Percentiles rank a stretch among this genome's conserved stretches.
phyloP scores from a whole-genome alignment of 2,888 invertebrate species.

The Luperina nickerlii region DNA sequence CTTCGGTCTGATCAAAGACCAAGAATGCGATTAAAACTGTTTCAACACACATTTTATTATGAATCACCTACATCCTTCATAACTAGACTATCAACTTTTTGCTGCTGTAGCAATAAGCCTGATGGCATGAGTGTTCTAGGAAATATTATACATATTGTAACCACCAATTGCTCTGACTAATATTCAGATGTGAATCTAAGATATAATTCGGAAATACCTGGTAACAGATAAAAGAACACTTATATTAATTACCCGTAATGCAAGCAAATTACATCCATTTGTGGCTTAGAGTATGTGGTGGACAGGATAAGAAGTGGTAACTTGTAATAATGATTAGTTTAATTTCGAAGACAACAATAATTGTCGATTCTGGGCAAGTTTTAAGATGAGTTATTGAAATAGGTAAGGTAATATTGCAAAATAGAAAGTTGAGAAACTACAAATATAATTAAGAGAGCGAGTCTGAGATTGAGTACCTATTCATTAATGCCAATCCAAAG shows the following conservation, averaged over 20 bases:
- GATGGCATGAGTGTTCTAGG: conserved; percentile 63
- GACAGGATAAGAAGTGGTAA: conserved; percentile 37
- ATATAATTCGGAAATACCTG: conserved; percentile 73
- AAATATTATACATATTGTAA: conserved; percentile 63
- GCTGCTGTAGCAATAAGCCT: conserved; percentile 43
- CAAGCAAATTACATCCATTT: conserved; percentile 76
- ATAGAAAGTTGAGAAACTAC: too few species aligned
- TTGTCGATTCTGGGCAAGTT: neutral
- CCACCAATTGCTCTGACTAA: conserved; percentile 75
- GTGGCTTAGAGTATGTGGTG: conserved; percentile 34
- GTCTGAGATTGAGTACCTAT: neutral
- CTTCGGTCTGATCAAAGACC: conserved; percentile 42
- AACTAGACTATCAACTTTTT: conserved; percentile 65
- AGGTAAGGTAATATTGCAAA: neutral
- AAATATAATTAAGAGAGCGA: neutral
- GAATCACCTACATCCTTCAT: conserved; percentile 64
- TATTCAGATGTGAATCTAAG: conserved; percentile 72
- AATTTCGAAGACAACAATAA: neutral
- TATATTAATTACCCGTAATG: conserved; percentile 78
- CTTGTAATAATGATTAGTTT: neutral
- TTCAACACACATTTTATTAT: conserved; percentile 57
- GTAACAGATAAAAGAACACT: conserved; percentile 68
- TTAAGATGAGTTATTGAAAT: neutral
- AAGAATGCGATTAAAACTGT: conserved; percentile 55
- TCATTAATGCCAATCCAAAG: neutral